Base-by-base conservation (phyloP, 2,888 invertebrate genomes). In the Lamproptera curius region DNA sequence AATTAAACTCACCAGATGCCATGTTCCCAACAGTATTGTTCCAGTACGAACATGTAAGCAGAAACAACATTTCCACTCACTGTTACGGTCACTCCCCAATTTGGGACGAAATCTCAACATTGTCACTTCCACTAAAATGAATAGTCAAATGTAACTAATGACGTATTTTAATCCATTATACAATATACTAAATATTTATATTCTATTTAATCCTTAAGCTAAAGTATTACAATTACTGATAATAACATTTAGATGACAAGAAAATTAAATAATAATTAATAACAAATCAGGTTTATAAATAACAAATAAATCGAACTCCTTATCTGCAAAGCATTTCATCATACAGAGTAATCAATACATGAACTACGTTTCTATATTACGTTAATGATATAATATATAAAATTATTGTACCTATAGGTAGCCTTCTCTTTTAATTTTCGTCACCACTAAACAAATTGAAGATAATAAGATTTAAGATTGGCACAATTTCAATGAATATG, bases 31-130 rank as follows among this genome's bases (percentile, higher is more conserved):
- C 54, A 94, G 87, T 46, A 95, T 92, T 23, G 95, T 95, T 26
- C 93, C 95, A 14, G 94, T 95, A 51, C 94, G 91, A 41, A 95
- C 95, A 81, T 95, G 95, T 49, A 95, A 89, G 62, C 95, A 95
- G 69, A 94, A 92, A 70, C 92, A 93, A 81, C 94, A 94, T 62
- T 91, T 90, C 93, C 94, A 94, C 70, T 94, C 94, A 63, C 91
- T 92, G 70, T 90, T 90, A 57, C 91, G 81, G 63, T 92, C 90
- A 63, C 91, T 91, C 61, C 92, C 89, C 77, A 91, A 70, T 74
- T 92, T 92, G 56, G 91, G 86, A 45, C 91, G 88, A 85, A 91
- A 89, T 61, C 89, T 81, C 73, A 91, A 84, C 91, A 91, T 91
- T 56, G 58, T 73, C 50, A 52, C 51, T 1, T 17, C 8, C 35